Percentiles rank a stretch among this genome's conserved stretches.
Conservation (phyloP, 2,797 vertebrate species). For the Leuciscus waleckii region DNA sequence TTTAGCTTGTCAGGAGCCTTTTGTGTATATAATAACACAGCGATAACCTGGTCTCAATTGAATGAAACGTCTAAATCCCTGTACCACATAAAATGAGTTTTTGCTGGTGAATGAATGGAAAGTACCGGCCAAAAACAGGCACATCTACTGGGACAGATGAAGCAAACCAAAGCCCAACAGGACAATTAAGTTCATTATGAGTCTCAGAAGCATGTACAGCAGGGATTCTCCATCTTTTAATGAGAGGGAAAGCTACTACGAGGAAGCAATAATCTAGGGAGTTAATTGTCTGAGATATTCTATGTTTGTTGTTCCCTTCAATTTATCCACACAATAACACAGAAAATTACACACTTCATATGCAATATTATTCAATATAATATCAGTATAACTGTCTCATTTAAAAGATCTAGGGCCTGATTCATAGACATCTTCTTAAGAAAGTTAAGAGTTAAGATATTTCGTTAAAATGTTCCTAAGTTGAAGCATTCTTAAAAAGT, state of each 20-base stretch:
- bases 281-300: background rate
- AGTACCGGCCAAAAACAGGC: background rate
- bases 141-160: background rate
- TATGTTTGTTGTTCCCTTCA: slow-evolving; percentile 1
- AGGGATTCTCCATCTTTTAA: slow-evolving; percentile 10
- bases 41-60: slow-evolving; percentile 1
- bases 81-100: background rate
- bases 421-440: background rate
- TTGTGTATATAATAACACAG: slow-evolving; percentile 4
- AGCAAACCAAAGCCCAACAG: background rate
- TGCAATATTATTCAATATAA: background rate
- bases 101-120: background rate
- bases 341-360: background rate
- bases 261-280: slow-evolving; percentile 13
- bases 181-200: slow-evolving; percentile 12
- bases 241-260: background rate
- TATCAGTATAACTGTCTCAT: background rate
- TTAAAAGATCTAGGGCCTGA: background rate
- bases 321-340: slow-evolving; percentile 26
- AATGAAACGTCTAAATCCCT: background rate
- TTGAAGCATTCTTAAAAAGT: too few species aligned
- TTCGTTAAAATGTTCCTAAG: too few species aligned
- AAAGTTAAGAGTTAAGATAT: too few species aligned
- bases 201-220: slow-evolving; percentile 3
- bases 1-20: slow-evolving; percentile 17